A percentile compares a stretch with the other conserved stretches of the same genome.
phyloP scores from a whole-genome alignment of 2,113 vertebrate genomes.

The Chaenogobius annularis region DNA sequence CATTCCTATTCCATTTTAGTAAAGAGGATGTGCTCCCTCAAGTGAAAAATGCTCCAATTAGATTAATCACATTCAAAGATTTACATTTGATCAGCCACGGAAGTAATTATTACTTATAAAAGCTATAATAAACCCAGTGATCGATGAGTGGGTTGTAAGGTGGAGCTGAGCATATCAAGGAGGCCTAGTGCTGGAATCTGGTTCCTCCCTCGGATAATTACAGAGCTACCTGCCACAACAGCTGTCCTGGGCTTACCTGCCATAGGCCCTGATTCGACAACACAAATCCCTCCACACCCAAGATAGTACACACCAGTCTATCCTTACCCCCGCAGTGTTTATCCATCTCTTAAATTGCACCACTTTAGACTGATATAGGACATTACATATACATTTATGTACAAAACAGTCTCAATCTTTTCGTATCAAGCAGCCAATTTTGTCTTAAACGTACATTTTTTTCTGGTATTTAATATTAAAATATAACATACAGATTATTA shows the following conservation, averaged over 20 bases:
- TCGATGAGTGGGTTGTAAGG: slow-evolving; percentile 39
- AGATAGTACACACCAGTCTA: slow-evolving; percentile 26
- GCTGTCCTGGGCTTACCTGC: slow-evolving; percentile 75
- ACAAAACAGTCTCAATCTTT: background rate
- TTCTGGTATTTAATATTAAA: too few relatives aligned
- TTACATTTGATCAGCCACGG: background rate
- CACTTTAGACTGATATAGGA: slow-evolving; percentile 4
- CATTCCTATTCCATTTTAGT: slow-evolving; percentile 25
- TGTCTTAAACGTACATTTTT: background rate
- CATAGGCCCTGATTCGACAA: slow-evolving; percentile 67
- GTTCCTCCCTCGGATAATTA: slow-evolving; percentile 74
- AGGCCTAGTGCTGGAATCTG: slow-evolving; percentile 74
- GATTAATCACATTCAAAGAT: slow-evolving; percentile 10
- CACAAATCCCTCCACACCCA: slow-evolving; percentile 72
- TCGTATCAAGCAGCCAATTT: background rate
- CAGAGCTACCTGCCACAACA: slow-evolving; percentile 78
- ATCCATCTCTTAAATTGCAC: background rate
- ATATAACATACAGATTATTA: too few relatives aligned
- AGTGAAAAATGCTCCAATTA: slow-evolving; percentile 12
- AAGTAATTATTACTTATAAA: background rate
- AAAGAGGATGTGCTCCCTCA: slow-evolving; percentile 19
- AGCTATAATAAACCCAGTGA: slow-evolving; percentile 12
- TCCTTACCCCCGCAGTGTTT: slow-evolving; percentile 26
- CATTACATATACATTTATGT: background rate
- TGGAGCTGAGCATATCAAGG: slow-evolving; percentile 37